A percentile compares a stretch with the other conserved stretches of the same genome.
Evolutionary conservation across 2,888 invertebrate species (phyloP).

Genomic region (Mellilla xanthometata): DNA sequence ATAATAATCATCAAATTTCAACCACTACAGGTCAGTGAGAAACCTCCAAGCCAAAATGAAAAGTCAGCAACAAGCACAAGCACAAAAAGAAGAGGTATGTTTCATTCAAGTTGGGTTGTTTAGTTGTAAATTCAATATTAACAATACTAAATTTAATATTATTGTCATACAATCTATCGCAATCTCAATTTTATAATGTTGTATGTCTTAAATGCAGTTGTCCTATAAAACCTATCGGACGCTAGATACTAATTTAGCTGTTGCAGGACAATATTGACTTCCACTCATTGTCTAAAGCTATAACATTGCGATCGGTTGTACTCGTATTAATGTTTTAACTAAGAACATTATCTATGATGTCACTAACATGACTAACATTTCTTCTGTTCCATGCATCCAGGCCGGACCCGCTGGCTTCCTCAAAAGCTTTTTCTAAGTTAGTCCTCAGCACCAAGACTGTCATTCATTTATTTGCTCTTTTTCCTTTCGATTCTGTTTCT

Average conservation of each 20-base stretch:
- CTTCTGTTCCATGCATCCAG: slow-evolving; percentile 79
- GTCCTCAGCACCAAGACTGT: slow-evolving; percentile 80
- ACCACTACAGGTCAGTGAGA: slow-evolving; percentile 95
- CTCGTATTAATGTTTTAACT: background rate
- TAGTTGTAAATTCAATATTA: background rate
- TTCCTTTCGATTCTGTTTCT: slow-evolving; percentile 59
- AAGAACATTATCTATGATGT: background rate
- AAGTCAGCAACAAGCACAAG: slow-evolving; percentile 92
- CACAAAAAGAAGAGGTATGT: slow-evolving; percentile 88
- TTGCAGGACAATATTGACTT: too few species aligned
- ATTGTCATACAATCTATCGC: background rate
- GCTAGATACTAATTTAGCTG: too few species aligned
- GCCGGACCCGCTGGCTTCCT: slow-evolving; percentile 97
- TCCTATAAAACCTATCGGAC: too few species aligned
- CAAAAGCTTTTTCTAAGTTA: slow-evolving; percentile 96
- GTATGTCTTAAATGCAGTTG: too few species aligned
- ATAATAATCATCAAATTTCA: too few species aligned
- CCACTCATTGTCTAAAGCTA: too few species aligned
- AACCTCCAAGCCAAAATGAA: slow-evolving; percentile 95
- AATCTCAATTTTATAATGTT: too few species aligned
- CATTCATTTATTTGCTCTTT: slow-evolving; percentile 73
- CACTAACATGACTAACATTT: slow-evolving; percentile 38
- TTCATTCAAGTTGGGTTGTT: slow-evolving; percentile 1
- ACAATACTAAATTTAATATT: background rate
- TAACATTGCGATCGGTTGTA: background rate